phyloP scores from a whole-genome alignment of 2,888 invertebrate genomes.

The Trissoscelio sp. region DNA sequence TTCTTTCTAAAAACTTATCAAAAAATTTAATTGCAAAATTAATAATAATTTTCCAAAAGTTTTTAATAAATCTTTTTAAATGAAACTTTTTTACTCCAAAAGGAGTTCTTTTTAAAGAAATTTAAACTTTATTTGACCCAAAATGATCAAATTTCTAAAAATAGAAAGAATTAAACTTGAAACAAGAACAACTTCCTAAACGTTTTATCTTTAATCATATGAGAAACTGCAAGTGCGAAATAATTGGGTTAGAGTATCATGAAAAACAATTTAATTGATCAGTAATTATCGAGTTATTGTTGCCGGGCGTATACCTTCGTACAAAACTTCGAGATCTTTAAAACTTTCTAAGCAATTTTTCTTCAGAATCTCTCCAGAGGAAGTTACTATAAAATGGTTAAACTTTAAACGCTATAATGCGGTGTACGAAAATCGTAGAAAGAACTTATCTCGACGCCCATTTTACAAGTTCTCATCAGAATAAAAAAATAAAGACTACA shows the following conservation, averaged over 20 bases:
- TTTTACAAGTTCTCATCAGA: slow-evolving; percentile 47
- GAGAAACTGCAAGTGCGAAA: not conserved
- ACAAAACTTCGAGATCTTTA: slow-evolving; percentile 36
- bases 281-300: slow-evolving; percentile 61
- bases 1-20: too few relatives aligned
- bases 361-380: slow-evolving; percentile 51
- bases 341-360: slow-evolving; percentile 66
- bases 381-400: slow-evolving; percentile 69
- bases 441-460: slow-evolving; percentile 58
- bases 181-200: too few relatives aligned
- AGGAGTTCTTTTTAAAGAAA: too few relatives aligned
- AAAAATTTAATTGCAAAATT: too few relatives aligned
- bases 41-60: too few relatives aligned
- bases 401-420: slow-evolving; percentile 68
- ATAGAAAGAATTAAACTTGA: too few relatives aligned
- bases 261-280: slow-evolving; percentile 46
- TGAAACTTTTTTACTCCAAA: too few relatives aligned
- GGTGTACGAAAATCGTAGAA: slow-evolving; percentile 63
- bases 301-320: slow-evolving; percentile 25
- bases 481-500: not conserved
- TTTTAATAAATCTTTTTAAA: too few relatives aligned
- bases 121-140: too few relatives aligned
- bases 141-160: too few relatives aligned
- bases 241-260: not conserved
- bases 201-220: too few relatives aligned